phyloP scores from a whole-genome alignment of 1,140 invertebrate species.

The Bombus confusus region DNA sequence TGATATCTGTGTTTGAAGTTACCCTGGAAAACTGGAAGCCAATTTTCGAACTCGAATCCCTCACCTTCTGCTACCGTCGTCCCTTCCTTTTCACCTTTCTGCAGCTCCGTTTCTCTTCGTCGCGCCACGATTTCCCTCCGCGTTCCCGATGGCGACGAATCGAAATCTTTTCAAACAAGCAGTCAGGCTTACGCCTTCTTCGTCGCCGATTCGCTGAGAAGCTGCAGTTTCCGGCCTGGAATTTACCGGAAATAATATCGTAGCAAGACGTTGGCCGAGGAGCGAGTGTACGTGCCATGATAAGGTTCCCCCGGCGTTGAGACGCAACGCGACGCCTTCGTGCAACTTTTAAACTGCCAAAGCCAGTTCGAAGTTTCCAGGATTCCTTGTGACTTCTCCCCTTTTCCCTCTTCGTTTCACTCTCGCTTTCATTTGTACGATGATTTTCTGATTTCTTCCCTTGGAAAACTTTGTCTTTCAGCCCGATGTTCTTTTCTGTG shows the following conservation, averaged over 20 bases:
- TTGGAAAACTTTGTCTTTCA: background rate
- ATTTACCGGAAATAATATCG: slow-evolving; percentile 70
- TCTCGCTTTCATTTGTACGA: background rate
- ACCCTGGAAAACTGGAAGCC: slow-evolving; percentile 58
- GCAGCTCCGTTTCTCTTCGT: background rate
- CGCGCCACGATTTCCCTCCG: slow-evolving; percentile 1
- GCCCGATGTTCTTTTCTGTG: background rate
- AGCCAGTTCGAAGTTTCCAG: slow-evolving; percentile 63
- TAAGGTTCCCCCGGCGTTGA: slow-evolving; percentile 54
- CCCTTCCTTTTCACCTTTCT: background rate
- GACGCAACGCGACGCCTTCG: slow-evolving; percentile 42
- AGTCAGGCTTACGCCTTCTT: slow-evolving; percentile 52
- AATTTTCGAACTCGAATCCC: slow-evolving; percentile 51
- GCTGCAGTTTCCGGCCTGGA: slow-evolving; percentile 60
- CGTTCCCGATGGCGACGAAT: slow-evolving; percentile 24
- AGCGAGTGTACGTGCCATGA: slow-evolving; percentile 59
- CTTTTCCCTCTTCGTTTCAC: background rate
- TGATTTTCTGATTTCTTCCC: background rate
- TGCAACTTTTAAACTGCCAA: slow-evolving; percentile 72
- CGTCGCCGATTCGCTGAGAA: slow-evolving; percentile 21
- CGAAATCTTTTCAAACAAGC: slow-evolving; percentile 53
- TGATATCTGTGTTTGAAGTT: slow-evolving; percentile 63
- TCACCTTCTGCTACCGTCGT: background rate
- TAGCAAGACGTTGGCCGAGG: slow-evolving; percentile 40
- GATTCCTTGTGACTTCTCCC: slow-evolving; percentile 31